These are phyloP conservation scores for Metopolophium dirhodum DNA, from an alignment of 1,140 invertebrate genomes.

Conservation along the genomic window DNA sequence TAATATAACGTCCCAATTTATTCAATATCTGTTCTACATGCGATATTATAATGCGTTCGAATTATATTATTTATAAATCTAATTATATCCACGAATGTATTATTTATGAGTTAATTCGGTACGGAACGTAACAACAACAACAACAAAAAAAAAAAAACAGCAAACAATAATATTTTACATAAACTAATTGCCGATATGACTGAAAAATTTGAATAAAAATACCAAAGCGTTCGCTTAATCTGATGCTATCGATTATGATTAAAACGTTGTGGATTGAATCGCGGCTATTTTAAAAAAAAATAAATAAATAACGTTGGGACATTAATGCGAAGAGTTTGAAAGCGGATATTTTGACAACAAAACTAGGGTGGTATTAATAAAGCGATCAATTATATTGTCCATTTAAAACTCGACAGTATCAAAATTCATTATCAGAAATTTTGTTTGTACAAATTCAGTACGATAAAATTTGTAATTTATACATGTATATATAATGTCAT, in stretches of 20 bases:
- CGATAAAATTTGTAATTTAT: conserved; percentile 2
- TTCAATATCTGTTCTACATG: background rate
- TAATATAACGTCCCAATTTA: background rate
- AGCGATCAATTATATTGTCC: background rate
- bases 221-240: background rate
- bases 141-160: background rate
- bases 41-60: background rate
- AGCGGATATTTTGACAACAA: background rate
- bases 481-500: background rate
- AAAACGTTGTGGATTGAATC: background rate
- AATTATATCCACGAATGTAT: background rate
- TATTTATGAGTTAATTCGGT: background rate
- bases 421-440: background rate
- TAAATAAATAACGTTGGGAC: background rate
- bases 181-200: background rate
- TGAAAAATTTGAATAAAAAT: conserved; percentile 4
- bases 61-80: background rate
- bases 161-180: background rate
- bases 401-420: background rate
- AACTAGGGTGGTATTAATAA: background rate
- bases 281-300: background rate
- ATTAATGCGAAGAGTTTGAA: conserved; percentile 33
- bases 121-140: background rate
- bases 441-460: background rate
- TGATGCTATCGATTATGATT: background rate